Percentiles rank a stretch among this genome's conserved stretches.
Conservation (phyloP, 1,140 invertebrate genomes). For the Drosophila subpulchrella region DNA sequence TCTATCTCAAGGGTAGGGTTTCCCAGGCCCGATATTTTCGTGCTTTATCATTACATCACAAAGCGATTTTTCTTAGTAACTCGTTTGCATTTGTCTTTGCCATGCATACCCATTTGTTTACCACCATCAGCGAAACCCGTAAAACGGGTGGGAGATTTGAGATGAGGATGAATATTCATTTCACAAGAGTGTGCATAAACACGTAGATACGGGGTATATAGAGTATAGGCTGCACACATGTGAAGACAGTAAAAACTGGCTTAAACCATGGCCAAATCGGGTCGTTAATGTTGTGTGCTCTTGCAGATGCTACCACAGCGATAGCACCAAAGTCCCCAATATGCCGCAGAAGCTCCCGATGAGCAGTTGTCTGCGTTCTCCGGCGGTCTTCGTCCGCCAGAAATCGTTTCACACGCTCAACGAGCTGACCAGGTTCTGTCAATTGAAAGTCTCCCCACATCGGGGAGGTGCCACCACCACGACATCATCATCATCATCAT, state of each 20-base stretch:
- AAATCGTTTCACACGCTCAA: slow-evolving; percentile 84
- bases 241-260: slow-evolving; percentile 27
- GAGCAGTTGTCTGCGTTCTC: slow-evolving; percentile 77
- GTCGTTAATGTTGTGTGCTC: slow-evolving; percentile 61
- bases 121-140: slow-evolving; percentile 16
- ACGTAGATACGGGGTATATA: slow-evolving; percentile 13
- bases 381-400: slow-evolving; percentile 76
- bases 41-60: slow-evolving; percentile 36
- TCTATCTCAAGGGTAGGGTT: slow-evolving; percentile 32
- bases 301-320: slow-evolving; percentile 81
- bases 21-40: slow-evolving; percentile 28
- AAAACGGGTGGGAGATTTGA: slow-evolving; percentile 30
- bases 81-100: slow-evolving; percentile 34
- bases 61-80: slow-evolving; percentile 22
- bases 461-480: slow-evolving; percentile 9
- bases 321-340: slow-evolving; percentile 55
- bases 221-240: slow-evolving; percentile 22
- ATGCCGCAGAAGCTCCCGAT: slow-evolving; percentile 68
- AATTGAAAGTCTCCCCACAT: slow-evolving; percentile 61
- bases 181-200: slow-evolving; percentile 19
- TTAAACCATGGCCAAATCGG: slow-evolving; percentile 42
- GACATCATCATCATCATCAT: slow-evolving; percentile 6
- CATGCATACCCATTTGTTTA: slow-evolving; percentile 26
- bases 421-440: slow-evolving; percentile 79
- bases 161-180: slow-evolving; percentile 42